Evolutionary conservation across 30 jellyfish, hydroid and myxozoan genomes (phyloP).

Genomic region (Aurelia aurita): DNA sequence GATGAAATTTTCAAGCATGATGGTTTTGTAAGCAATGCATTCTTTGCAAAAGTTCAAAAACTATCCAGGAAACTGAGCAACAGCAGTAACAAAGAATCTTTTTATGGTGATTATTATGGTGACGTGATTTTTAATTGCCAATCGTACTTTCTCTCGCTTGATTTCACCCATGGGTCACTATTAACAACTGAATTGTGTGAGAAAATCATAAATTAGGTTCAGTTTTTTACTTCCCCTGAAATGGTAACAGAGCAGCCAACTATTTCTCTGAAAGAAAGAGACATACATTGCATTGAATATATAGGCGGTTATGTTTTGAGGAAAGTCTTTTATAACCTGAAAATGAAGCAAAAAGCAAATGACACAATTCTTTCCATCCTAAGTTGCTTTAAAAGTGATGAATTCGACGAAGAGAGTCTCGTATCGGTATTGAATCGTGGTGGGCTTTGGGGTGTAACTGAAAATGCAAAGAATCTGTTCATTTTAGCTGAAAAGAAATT

Average conservation of each 20-base stretch:
- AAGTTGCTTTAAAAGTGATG: constrained; percentile 31
- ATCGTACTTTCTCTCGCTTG: constrained; percentile 23
- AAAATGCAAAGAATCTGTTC: constrained; percentile 45
- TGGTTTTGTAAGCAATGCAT: constrained; percentile 40
- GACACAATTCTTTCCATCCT: constrained; percentile 45
- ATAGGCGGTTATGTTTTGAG: constrained; percentile 49
- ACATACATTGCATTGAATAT: constrained; percentile 26
- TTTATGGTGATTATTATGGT: constrained; percentile 24
- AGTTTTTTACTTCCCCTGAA: constrained; percentile 22
- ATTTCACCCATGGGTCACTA: constrained; percentile 39
- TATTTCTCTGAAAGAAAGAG: constrained; percentile 17
- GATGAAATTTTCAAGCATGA: constrained; percentile 24
- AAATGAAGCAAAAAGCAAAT: constrained; percentile 26
- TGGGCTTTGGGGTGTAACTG: constrained; percentile 25
- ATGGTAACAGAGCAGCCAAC: constrained; percentile 39
- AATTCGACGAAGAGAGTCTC: constrained; percentile 23
- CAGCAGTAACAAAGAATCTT: constrained; percentile 41
- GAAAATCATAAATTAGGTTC: constrained; percentile 34
- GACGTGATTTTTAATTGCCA: constrained; percentile 24
- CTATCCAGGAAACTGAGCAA: constrained; percentile 40
- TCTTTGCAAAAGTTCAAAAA: constrained; percentile 24
- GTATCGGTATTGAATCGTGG: constrained; percentile 28
- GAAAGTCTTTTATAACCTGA: constrained; percentile 30
- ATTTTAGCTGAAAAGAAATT: constrained; percentile 40
- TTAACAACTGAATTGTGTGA: constrained; percentile 37